Conservation (phyloP, 1,140 invertebrate genomes). For the Drosophila lini region DNA sequence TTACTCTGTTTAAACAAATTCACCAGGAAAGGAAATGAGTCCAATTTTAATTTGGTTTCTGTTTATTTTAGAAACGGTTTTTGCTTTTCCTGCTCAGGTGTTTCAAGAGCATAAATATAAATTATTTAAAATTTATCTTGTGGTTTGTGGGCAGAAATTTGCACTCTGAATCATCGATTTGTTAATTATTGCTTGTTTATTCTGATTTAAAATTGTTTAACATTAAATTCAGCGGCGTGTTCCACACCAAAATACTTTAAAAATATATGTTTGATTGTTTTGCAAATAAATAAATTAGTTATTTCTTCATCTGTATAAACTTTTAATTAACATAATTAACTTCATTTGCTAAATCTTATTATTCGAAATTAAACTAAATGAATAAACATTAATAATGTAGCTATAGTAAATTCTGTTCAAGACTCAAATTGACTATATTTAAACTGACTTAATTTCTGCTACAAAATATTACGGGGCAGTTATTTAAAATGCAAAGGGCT, state of each 20-base stretch:
- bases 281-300: background rate
- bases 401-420: background rate
- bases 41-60: background rate
- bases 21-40: background rate
- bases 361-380: background rate
- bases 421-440: slow-evolving; percentile 1
- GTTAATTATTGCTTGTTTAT: background rate
- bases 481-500: slow-evolving; percentile 43
- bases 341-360: background rate
- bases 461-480: slow-evolving; percentile 28
- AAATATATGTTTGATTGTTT: background rate
- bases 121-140: background rate
- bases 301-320: background rate
- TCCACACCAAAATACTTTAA: background rate
- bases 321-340: too few species aligned
- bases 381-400: background rate
- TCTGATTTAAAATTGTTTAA: background rate
- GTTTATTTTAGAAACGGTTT: slow-evolving; percentile 9
- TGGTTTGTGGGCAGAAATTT: background rate
- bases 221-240: background rate
- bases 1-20: background rate
- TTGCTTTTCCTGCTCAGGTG: slow-evolving; percentile 1
- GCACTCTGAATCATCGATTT: background rate
- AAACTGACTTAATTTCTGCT: background rate
- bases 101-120: slow-evolving; percentile 5